Evolutionary conservation across 2,113 vertebrate genomes (phyloP).

Genomic region (Syngnathus typhle): DNA sequence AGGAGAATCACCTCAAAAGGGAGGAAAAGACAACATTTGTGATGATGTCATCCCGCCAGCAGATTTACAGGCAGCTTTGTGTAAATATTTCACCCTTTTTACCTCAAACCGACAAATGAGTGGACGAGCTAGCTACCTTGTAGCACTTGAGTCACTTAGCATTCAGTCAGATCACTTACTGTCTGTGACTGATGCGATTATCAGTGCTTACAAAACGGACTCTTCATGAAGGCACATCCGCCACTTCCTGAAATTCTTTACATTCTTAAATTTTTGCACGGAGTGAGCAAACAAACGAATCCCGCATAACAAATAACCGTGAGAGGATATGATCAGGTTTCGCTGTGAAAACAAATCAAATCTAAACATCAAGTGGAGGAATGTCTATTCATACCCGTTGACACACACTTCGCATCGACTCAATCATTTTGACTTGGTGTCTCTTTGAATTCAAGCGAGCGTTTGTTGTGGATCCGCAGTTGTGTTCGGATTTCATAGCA

Average conservation of each 20-base stretch:
- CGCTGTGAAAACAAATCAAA: slow-evolving; percentile 14
- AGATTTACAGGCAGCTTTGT: slow-evolving; percentile 42
- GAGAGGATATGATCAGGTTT: slow-evolving; percentile 16
- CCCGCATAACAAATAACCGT: slow-evolving; percentile 21
- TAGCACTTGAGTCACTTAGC: slow-evolving; percentile 16
- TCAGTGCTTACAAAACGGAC: slow-evolving; percentile 3
- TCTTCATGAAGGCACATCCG: not conserved
- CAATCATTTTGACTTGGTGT: not conserved
- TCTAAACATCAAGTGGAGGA: not conserved
- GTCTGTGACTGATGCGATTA: slow-evolving; percentile 15
- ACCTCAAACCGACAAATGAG: slow-evolving; percentile 22
- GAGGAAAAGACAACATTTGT: slow-evolving; percentile 18
- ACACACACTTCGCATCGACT: not conserved
- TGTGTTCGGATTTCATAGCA: slow-evolving; percentile 38
- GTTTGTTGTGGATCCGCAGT: slow-evolving; percentile 23
- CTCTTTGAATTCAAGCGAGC: slow-evolving; percentile 6
- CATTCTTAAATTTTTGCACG: slow-evolving; percentile 13
- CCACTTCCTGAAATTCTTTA: slow-evolving; percentile 9
- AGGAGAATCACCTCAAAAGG: slow-evolving; percentile 13
- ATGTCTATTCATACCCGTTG: slow-evolving; percentile 2
- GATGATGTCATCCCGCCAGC: slow-evolving; percentile 49
- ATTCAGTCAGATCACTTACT: slow-evolving; percentile 19
- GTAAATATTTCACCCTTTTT: slow-evolving; percentile 11
- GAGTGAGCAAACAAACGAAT: not conserved
- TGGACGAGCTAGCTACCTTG: slow-evolving; percentile 8